These are phyloP conservation scores for Forbesichthys agassizii DNA, from an alignment of 2,113 vertebrate species.

Conservation along the genomic window DNA sequence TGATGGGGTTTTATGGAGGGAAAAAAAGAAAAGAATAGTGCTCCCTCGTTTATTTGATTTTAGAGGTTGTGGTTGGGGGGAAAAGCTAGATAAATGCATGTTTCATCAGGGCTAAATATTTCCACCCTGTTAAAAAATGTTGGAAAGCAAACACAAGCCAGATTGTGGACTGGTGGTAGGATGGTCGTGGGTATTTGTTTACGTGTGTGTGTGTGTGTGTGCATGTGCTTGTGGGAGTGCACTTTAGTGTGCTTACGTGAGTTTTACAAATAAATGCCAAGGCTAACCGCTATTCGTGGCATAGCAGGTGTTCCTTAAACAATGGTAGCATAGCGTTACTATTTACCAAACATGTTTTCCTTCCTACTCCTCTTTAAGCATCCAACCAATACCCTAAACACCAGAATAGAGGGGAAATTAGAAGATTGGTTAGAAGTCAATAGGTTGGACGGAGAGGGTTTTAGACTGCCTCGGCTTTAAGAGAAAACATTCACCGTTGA, in stretches of 20 bases:
- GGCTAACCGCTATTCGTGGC: conserved; percentile 52
- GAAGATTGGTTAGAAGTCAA: conserved; percentile 15
- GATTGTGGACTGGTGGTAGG: conserved; percentile 67
- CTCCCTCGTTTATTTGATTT: conserved; percentile 76
- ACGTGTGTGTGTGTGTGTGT: conserved; percentile 30
- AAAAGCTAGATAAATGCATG: conserved; percentile 71
- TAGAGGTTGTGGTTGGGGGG: conserved; percentile 64
- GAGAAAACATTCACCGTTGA: conserved; percentile 47
- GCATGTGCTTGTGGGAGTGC: neutral
- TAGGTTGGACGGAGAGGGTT: neutral
- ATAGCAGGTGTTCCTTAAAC: conserved; percentile 71
- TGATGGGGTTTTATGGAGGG: conserved; percentile 71
- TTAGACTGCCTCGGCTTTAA: conserved; percentile 31
- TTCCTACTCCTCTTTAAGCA: conserved; percentile 45
- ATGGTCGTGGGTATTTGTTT: conserved; percentile 73
- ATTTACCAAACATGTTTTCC: conserved; percentile 51
- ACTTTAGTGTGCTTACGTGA: conserved; percentile 11
- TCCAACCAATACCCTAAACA: conserved; percentile 36
- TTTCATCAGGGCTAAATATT: conserved; percentile 76
- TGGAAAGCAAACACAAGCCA: conserved; percentile 74
- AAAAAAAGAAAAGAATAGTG: conserved; percentile 62
- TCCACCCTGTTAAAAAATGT: conserved; percentile 72
- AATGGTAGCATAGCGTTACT: conserved; percentile 51
- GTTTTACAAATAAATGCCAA: conserved; percentile 61
- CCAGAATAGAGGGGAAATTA: conserved; percentile 13